Evolutionary conservation across 2,797 vertebrate species (phyloP).

Genomic region (Squalus acanthias): DNA sequence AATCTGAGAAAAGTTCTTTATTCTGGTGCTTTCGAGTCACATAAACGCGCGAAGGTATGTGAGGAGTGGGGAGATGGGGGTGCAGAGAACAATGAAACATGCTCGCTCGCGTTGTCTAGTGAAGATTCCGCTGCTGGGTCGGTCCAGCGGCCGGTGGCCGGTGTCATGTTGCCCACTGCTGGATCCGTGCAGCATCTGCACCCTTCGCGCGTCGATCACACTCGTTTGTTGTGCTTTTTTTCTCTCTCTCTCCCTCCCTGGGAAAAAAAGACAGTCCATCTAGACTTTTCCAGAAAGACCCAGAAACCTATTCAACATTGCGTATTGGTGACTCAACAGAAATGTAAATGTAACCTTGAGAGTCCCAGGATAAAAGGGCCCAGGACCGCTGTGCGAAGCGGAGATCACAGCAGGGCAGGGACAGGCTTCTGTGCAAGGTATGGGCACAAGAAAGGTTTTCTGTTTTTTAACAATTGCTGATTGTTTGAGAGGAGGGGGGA

Average conservation of each 20-base stretch:
- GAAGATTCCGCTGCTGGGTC: no score
- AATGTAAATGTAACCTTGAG: conserved; percentile 32
- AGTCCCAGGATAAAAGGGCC: conserved; percentile 25
- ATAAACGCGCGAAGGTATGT: background rate
- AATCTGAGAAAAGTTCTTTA: background rate
- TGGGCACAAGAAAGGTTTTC: background rate
- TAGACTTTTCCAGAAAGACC: conserved; percentile 30
- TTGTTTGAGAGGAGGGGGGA: background rate
- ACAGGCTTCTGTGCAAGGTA: background rate
- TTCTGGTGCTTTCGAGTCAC: background rate
- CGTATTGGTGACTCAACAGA: conserved; percentile 32
- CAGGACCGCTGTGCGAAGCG: background rate
- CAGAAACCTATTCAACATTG: conserved; percentile 23
- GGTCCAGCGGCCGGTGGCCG: background rate
- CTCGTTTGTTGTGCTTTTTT: background rate
- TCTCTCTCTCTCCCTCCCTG: background rate
- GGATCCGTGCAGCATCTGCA: background rate
- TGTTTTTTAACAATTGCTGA: background rate
- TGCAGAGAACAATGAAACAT: no score
- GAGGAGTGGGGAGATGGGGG: background rate
- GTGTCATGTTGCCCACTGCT: conserved; percentile 30
- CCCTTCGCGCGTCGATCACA: background rate
- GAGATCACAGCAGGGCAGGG: background rate
- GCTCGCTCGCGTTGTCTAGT: no score
- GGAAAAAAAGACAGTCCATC: background rate